These are phyloP conservation scores for Rotaria sp. DNA, from an alignment of 2,888 invertebrate genomes.

Conservation along the genomic window DNA sequence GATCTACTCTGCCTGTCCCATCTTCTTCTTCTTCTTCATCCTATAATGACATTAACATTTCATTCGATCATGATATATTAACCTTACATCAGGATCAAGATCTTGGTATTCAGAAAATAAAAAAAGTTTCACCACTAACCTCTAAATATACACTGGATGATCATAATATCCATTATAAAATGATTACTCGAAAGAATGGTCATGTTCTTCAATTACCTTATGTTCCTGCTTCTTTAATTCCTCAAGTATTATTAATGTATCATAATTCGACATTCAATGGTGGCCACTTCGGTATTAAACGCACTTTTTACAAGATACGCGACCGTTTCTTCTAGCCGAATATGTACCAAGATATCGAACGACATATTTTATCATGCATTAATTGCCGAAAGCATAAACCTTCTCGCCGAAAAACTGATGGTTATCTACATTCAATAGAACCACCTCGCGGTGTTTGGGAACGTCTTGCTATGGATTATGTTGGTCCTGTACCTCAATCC, in stretches of 20 bases:
- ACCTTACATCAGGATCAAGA: not conserved
- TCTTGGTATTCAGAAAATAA: not conserved
- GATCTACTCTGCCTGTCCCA: too few species aligned
- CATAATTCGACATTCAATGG: not conserved
- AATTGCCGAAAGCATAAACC: not conserved
- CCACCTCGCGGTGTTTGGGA: not conserved
- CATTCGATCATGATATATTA: not conserved
- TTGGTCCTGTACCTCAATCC: not conserved
- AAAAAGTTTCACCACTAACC: not conserved
- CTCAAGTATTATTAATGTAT: not conserved
- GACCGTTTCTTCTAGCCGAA: not conserved
- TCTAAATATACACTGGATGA: not conserved
- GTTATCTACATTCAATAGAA: not conserved
- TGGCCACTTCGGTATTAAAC: constrained; percentile 25
- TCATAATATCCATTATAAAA: not conserved
- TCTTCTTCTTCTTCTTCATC: not conserved
- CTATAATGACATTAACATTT: not conserved
- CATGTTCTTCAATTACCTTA: not conserved
- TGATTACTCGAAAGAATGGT: not conserved
- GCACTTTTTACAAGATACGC: not conserved
- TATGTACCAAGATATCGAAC: not conserved
- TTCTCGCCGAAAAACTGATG: not conserved
- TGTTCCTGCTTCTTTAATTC: not conserved
- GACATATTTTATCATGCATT: not conserved
- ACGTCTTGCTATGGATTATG: not conserved